These are phyloP conservation scores for Bursaphelenchus okinawaensis DNA, from an alignment of 2,888 invertebrate genomes.

Conservation along the genomic window DNA sequence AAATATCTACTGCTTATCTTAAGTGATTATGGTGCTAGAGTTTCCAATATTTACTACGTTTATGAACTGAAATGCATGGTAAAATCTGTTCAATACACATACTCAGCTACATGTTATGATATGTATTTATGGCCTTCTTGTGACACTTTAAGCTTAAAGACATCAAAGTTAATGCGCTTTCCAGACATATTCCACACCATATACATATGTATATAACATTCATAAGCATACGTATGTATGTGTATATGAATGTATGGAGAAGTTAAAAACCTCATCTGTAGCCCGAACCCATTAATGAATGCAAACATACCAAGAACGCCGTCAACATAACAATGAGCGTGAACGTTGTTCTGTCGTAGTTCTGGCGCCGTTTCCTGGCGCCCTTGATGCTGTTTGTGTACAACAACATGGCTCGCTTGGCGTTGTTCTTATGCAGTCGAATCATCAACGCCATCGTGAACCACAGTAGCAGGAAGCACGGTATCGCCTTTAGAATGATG, in stretches of 20 bases:
- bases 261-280: not conserved
- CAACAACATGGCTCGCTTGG: slow-evolving; percentile 31
- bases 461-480: slow-evolving; percentile 28
- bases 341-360: slow-evolving; percentile 38
- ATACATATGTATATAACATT: too few species aligned
- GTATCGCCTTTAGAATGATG: slow-evolving; percentile 29
- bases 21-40: too few species aligned
- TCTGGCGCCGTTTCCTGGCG: slow-evolving; percentile 28
- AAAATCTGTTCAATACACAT: too few species aligned
- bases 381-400: slow-evolving; percentile 21
- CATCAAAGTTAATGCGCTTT: too few species aligned
- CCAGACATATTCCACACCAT: too few species aligned
- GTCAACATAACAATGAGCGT: slow-evolving; percentile 34
- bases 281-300: not conserved
- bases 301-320: slow-evolving; percentile 26
- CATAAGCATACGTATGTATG: too few species aligned
- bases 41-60: too few species aligned
- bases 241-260: not conserved
- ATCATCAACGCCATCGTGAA: slow-evolving; percentile 33
- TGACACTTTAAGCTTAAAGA: too few species aligned
- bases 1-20: too few species aligned
- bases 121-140: too few species aligned
- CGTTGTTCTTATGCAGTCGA: slow-evolving; percentile 33
- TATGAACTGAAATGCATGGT: too few species aligned
- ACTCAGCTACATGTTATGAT: too few species aligned